phyloP scores from a whole-genome alignment of 2,888 invertebrate species.

The Xestia rhomboidea region DNA sequence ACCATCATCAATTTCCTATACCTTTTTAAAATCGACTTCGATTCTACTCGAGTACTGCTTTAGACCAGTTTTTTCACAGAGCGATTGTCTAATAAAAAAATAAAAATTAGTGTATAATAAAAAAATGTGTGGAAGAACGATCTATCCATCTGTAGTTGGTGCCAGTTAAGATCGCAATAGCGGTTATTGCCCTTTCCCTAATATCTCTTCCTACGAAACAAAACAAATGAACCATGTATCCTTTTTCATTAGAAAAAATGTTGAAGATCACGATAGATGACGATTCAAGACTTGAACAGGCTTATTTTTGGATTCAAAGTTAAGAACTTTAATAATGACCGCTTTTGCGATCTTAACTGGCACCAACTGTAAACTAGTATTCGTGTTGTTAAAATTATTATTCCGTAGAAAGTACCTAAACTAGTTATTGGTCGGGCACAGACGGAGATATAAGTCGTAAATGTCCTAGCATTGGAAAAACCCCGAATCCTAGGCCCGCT shows the following conservation, averaged over 20 bases:
- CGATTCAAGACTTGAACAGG: no score
- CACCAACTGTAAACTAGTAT: not conserved
- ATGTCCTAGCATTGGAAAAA: not conserved
- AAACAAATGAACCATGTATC: no score
- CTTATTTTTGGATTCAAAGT: no score
- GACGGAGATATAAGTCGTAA: slow-evolving; percentile 1
- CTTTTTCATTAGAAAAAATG: no score
- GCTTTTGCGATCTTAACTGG: no score
- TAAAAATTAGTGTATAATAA: not conserved
- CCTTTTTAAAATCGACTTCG: not conserved
- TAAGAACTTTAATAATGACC: no score
- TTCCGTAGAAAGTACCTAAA: not conserved
- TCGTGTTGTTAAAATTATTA: not conserved
- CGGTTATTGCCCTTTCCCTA: no score
- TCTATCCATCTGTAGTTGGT: no score
- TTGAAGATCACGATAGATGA: no score
- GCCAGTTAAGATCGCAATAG: no score
- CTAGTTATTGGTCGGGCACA: not conserved
- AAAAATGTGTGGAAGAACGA: not conserved
- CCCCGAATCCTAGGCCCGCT: not conserved
- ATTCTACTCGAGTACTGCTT: not conserved
- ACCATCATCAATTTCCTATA: not conserved
- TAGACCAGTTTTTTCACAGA: not conserved
- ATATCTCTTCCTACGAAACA: no score
- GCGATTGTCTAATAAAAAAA: not conserved